Conservation (phyloP, 2,113 vertebrate genomes). For the Rhabdomys dilectus region DNA sequence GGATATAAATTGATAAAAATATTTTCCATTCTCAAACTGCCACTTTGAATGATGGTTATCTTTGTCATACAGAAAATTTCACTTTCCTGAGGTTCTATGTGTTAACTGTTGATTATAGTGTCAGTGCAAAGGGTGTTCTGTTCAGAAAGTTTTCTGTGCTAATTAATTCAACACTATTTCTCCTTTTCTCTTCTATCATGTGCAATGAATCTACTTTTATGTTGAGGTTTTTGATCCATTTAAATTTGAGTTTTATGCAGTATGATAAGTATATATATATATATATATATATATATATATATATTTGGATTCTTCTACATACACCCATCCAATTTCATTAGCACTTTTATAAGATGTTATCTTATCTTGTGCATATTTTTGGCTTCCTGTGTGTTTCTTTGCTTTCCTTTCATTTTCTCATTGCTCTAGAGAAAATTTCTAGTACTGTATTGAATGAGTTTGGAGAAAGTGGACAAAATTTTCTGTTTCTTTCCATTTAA, state of each 20-base stretch:
- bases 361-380: not conserved
- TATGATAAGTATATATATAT: not conserved
- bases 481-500: too few relatives aligned
- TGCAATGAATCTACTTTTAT: not conserved
- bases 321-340: not conserved
- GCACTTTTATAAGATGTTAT: not conserved
- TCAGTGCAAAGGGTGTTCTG: not conserved
- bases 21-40: not conserved
- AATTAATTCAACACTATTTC: not conserved
- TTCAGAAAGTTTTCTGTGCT: not conserved
- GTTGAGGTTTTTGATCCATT: not conserved
- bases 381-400: not conserved
- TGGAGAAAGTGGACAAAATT: too few relatives aligned
- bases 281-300: not conserved
- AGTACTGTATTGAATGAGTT: not conserved
- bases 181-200: not conserved
- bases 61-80: not conserved
- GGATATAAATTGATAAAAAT: not conserved
- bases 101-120: not conserved
- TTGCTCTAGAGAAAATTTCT: not conserved
- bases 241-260: not conserved
- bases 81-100: not conserved
- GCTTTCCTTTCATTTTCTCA: not conserved
- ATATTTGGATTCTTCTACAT: not conserved
- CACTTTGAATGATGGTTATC: not conserved